phyloP scores from a whole-genome alignment of 37 sponge, comb jelly and placozoan genomes.

The Dysidea cf. avara region DNA sequence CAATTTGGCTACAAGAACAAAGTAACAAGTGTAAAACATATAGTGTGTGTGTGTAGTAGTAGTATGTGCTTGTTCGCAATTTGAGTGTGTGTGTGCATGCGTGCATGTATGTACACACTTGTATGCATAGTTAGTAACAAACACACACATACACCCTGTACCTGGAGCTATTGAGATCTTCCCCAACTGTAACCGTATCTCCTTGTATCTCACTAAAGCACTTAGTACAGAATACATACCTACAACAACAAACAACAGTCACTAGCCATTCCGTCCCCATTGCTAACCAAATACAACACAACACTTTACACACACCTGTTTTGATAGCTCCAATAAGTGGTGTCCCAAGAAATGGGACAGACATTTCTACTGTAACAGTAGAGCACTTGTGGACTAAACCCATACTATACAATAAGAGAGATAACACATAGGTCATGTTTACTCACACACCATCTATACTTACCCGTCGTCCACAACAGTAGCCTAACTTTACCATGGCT shows the following conservation, averaged over 20 bases:
- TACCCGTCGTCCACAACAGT: constrained; percentile 93
- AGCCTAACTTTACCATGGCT: constrained; percentile 81
- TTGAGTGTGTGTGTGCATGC: no score
- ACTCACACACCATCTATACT: constrained; percentile 15
- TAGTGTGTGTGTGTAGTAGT: no score
- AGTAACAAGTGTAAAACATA: no score
- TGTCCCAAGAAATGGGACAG: constrained; percentile 86
- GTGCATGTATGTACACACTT: constrained; percentile 16
- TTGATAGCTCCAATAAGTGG: constrained; percentile 76
- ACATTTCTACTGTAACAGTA: constrained; percentile 90
- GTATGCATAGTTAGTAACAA: no score
- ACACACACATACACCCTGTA: no score
- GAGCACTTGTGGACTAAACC: constrained; percentile 91
- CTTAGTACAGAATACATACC: constrained; percentile 90
- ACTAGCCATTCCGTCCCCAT: no score
- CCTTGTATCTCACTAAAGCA: constrained; percentile 88
- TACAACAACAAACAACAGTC: constrained; percentile 1
- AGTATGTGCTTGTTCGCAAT: no score
- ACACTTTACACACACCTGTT: constrained; percentile 83
- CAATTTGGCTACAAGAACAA: no score
- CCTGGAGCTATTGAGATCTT: constrained; percentile 55
- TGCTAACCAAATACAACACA: no score
- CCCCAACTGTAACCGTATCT: constrained; percentile 79
- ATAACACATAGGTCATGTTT: background rate
- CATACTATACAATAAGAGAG: constrained; percentile 49